phyloP scores from a whole-genome alignment of 1,140 invertebrate species.

The Potamilus streckersoni region DNA sequence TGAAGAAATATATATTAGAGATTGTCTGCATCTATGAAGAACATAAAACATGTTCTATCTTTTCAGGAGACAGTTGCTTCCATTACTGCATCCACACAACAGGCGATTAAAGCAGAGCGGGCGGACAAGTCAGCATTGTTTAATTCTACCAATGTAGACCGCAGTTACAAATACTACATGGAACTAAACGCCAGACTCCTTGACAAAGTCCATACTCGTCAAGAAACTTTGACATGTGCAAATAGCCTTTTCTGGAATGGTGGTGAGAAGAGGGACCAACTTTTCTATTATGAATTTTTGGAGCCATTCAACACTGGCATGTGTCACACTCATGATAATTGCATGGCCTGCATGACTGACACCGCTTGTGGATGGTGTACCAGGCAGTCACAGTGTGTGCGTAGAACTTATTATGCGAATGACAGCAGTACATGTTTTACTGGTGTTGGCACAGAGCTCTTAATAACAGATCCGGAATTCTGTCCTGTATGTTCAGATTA shows the following conservation, averaged over 20 bases:
- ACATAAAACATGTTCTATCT: background rate
- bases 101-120: conserved; percentile 8
- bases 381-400: conserved; percentile 33
- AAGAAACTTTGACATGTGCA: no score
- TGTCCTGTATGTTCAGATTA: conserved; percentile 82
- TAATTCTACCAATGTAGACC: conserved; percentile 34
- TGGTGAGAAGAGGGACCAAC: conserved; percentile 5
- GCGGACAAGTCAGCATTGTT: conserved; percentile 42
- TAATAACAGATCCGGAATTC: conserved; percentile 16
- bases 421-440: background rate
- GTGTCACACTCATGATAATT: conserved; percentile 85
- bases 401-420: conserved; percentile 19
- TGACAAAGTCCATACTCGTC: no score
- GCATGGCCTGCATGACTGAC: conserved; percentile 88
- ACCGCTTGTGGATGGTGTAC: conserved; percentile 92
- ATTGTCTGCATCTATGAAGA: no score
- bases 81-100: no score
- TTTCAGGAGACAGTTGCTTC: background rate
- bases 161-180: conserved; percentile 72
- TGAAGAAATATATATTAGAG: no score
- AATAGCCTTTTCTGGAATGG: no score
- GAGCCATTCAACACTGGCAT: conserved; percentile 78
- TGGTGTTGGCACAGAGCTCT: conserved; percentile 6
- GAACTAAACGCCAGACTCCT: conserved; percentile 64
- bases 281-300: conserved; percentile 75